These are phyloP conservation scores for Candoia aspera DNA, from an alignment of 2,113 vertebrate species.

Conservation along the genomic window DNA sequence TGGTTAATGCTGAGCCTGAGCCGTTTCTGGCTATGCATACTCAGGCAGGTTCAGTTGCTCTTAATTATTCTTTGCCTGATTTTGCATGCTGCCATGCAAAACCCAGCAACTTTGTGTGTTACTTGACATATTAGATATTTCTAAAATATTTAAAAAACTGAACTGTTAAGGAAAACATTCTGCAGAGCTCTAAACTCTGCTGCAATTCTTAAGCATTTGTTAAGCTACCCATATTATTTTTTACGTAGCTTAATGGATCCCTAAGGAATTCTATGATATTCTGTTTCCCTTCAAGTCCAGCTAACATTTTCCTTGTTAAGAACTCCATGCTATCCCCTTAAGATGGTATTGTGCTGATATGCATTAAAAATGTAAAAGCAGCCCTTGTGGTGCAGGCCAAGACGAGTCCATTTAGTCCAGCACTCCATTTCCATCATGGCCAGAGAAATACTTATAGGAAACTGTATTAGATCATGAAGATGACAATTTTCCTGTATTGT, in stretches of 20 bases:
- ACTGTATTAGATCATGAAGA: neutral
- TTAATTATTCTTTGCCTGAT: neutral
- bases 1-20: neutral
- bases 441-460: neutral
- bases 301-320: neutral
- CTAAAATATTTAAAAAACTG: neutral
- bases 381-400: neutral
- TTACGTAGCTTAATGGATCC: neutral
- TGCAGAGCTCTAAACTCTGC: neutral
- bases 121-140: neutral
- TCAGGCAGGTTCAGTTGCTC: neutral
- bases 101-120: neutral
- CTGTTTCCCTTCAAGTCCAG: neutral
- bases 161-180: neutral
- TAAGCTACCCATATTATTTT: neutral
- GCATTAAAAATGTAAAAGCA: neutral
- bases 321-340: neutral
- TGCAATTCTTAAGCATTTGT: neutral
- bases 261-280: neutral
- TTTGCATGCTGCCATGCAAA: neutral
- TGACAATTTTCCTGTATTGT: neutral
- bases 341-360: neutral
- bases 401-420: neutral
- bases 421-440: neutral
- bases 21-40: neutral